These are phyloP conservation scores for Chrysogorgia sp. DNA, from an alignment of 92 coral and sea anemone species.

Conservation along the genomic window DNA sequence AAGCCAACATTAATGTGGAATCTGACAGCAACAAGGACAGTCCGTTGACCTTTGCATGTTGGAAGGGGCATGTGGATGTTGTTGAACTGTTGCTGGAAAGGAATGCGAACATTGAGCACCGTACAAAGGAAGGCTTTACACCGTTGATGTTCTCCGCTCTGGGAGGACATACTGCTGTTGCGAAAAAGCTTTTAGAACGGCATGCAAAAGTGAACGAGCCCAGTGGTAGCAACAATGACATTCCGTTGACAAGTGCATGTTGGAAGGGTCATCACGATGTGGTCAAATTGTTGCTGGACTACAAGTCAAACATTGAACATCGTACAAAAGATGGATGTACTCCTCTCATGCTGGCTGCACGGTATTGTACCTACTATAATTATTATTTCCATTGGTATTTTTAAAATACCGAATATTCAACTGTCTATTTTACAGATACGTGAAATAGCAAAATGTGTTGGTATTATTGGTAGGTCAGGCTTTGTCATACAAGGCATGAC, in stretches of 20 bases:
- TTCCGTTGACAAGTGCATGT: constrained; percentile 98
- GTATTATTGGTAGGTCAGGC: no score
- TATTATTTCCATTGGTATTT: not conserved
- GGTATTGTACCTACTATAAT: constrained; percentile 54
- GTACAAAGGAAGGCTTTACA: constrained; percentile 98
- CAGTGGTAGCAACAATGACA: constrained; percentile 97
- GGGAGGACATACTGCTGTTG: constrained; percentile 98
- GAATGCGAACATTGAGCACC: constrained; percentile 97
- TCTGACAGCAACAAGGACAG: constrained; percentile 99
- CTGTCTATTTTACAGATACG: no score
- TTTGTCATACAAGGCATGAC: no score
- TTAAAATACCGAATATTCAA: no score
- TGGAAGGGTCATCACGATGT: constrained; percentile 99
- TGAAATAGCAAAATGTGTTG: no score
- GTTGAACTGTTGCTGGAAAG: constrained; percentile 88
- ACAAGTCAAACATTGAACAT: constrained; percentile 91
- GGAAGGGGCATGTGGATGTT: constrained; percentile 99
- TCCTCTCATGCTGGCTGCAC: constrained; percentile 99
- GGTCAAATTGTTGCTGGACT: constrained; percentile 90
- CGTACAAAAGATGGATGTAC: constrained; percentile 99
- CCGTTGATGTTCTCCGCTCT: constrained; percentile 99
- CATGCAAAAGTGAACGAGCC: constrained; percentile 97
- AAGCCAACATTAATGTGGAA: constrained; percentile 97
- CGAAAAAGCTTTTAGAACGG: constrained; percentile 86
- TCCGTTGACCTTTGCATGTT: constrained; percentile 99